A percentile compares a stretch with the other conserved stretches of the same genome.
phyloP scores from a whole-genome alignment of 2,797 vertebrate genomes.

The Anabacerthia variegaticeps region DNA sequence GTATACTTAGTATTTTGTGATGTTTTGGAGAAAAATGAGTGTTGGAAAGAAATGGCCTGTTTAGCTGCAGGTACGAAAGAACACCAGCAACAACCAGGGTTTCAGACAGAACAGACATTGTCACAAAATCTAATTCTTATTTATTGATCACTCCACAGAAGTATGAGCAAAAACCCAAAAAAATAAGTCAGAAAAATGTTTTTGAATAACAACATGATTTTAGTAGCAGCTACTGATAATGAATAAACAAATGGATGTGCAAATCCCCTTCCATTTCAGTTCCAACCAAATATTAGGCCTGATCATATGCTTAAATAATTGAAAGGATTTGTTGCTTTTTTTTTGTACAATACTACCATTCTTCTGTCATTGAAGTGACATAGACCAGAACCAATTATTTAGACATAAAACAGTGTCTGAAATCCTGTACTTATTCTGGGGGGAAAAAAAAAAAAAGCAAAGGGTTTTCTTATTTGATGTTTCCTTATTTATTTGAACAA shows the following conservation, averaged over 20 bases:
- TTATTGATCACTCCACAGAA: not conserved
- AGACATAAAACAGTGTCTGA: not conserved
- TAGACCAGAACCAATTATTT: not conserved
- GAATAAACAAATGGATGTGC: not conserved
- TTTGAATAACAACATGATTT: not conserved
- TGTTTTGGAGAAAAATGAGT: not conserved
- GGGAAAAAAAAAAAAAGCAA: not conserved
- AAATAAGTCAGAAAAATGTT: not conserved
- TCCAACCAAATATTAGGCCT: not conserved
- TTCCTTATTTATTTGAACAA: not conserved
- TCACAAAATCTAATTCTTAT: not conserved
- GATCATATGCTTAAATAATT: not conserved
- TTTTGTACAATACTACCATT: not conserved
- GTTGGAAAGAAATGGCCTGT: not conserved
- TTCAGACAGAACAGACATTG: not conserved
- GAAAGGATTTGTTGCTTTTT: not conserved
- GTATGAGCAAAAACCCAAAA: not conserved
- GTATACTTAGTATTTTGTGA: not conserved
- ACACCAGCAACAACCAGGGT: not conserved
- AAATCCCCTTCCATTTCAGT: not conserved
- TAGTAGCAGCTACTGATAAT: not conserved
- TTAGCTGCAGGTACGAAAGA: not conserved
- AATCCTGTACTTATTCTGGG: not conserved
- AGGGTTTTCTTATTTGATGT: not conserved
- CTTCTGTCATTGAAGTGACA: not conserved